These are phyloP conservation scores for Pygocentrus nattereri DNA, from an alignment of 2,797 vertebrate species.

Conservation along the genomic window DNA sequence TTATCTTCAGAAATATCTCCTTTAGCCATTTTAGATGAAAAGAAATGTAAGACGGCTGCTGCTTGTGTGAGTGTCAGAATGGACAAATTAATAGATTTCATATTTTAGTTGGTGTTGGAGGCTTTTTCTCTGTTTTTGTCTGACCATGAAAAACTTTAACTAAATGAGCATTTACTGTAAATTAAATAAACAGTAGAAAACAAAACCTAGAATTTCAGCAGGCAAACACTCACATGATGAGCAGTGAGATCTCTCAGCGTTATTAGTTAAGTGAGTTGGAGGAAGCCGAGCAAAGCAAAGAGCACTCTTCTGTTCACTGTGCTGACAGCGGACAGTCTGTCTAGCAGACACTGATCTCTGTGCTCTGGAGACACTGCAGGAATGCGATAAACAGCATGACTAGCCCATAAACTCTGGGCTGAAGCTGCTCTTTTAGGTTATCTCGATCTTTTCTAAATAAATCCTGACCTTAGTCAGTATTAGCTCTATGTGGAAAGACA, in stretches of 20 bases:
- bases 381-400: conserved; percentile 29
- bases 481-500: not conserved
- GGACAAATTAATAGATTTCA: no score
- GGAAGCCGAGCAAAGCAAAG: not conserved
- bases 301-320: conserved; percentile 10
- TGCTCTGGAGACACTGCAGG: conserved; percentile 21
- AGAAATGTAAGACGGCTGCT: no score
- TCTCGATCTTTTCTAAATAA: not conserved
- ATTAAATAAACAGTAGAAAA: not conserved
- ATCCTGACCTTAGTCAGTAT: not conserved
- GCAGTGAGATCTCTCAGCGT: not conserved
- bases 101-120: no score
- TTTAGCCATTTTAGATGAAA: no score
- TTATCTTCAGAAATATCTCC: no score
- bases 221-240: not conserved
- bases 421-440: conserved; percentile 32
- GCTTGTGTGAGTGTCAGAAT: no score
- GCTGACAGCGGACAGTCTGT: conserved; percentile 17
- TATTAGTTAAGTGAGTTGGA: conserved; percentile 30
- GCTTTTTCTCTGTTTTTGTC: no score
- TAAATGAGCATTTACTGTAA: no score
- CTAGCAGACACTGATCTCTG: conserved; percentile 4
- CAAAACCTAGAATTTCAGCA: not conserved
- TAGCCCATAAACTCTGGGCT: conserved; percentile 21
- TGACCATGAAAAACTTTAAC: no score